These are phyloP conservation scores for Porites divaricata DNA, from an alignment of 92 coral and sea anemone species.

Conservation along the genomic window DNA sequence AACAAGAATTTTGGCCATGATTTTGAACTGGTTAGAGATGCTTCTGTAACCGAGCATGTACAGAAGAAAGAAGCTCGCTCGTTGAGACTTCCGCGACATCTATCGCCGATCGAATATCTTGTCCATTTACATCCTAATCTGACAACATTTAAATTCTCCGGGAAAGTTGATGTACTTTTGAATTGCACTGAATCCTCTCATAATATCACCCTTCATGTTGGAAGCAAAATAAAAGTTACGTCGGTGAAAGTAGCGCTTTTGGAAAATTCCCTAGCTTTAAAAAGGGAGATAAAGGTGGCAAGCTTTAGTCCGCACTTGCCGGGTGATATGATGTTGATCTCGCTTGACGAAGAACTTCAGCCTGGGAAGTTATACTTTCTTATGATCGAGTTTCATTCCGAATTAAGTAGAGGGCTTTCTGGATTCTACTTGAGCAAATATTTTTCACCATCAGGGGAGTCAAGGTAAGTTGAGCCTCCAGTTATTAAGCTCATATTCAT, in stretches of 20 bases:
- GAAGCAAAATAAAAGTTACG: constrained; percentile 48
- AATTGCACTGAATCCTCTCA: constrained; percentile 61
- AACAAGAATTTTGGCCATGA: constrained; percentile 57
- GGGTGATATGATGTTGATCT: constrained; percentile 67
- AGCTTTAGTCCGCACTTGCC: constrained; percentile 20
- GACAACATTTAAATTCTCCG: constrained; percentile 72
- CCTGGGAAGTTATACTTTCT: constrained; percentile 55
- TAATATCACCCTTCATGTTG: constrained; percentile 73
- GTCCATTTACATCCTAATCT: constrained; percentile 83
- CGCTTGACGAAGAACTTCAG: constrained; percentile 51
- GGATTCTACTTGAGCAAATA: constrained; percentile 95
- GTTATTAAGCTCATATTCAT: too few relatives aligned
- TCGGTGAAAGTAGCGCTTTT: constrained; percentile 29
- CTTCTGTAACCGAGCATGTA: constrained; percentile 14
- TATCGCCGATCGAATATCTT: constrained; percentile 71
- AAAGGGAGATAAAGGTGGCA: background rate
- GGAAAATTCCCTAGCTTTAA: background rate
- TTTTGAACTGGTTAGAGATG: constrained; percentile 40
- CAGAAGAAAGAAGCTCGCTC: constrained; percentile 45
- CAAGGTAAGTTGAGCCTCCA: constrained; percentile 55
- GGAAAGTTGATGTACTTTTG: constrained; percentile 68
- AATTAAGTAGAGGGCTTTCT: constrained; percentile 68
- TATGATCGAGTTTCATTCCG: constrained; percentile 56
- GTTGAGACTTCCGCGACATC: constrained; percentile 70
- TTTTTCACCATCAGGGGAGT: constrained; percentile 64